Evolutionary conservation across 2,113 vertebrate species (phyloP).

Genomic region (Hippolais icterina): DNA sequence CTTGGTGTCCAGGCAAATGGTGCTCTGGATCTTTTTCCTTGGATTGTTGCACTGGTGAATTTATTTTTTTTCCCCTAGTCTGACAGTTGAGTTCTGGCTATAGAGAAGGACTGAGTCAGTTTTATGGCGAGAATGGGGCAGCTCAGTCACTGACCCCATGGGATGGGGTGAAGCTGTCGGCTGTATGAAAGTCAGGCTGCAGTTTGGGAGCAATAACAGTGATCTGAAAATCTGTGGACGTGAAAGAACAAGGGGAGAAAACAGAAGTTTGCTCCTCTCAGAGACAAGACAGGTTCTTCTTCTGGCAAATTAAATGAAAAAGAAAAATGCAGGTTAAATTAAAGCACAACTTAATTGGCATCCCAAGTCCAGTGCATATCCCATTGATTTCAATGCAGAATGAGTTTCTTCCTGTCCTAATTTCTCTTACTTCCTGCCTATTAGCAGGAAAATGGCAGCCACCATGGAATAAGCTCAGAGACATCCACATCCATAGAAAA

Average conservation of each 20-base stretch:
- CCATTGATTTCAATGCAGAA: constrained; percentile 71
- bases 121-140: not conserved
- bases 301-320: not conserved
- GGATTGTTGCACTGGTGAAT: not conserved
- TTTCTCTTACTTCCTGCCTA: constrained; percentile 75
- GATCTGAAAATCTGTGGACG: not conserved
- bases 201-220: not conserved
- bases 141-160: not conserved
- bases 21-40: not conserved
- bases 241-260: not conserved
- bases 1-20: not conserved
- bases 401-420: constrained; percentile 73
- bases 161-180: not conserved
- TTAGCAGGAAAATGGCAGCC: constrained; percentile 75
- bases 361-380: constrained; percentile 49
- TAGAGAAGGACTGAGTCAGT: not conserved
- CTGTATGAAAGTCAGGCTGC: not conserved
- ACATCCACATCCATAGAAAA: constrained; percentile 74
- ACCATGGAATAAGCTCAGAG: constrained; percentile 74
- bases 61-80: not conserved
- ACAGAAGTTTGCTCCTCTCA: not conserved
- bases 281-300: not conserved
- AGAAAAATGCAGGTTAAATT: not conserved
- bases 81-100: not conserved
- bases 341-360: constrained; percentile 15